Percentiles rank a stretch among this genome's conserved stretches.
Conservation (phyloP, 2,113 vertebrate species). For the Ammospiza caudacuta region DNA sequence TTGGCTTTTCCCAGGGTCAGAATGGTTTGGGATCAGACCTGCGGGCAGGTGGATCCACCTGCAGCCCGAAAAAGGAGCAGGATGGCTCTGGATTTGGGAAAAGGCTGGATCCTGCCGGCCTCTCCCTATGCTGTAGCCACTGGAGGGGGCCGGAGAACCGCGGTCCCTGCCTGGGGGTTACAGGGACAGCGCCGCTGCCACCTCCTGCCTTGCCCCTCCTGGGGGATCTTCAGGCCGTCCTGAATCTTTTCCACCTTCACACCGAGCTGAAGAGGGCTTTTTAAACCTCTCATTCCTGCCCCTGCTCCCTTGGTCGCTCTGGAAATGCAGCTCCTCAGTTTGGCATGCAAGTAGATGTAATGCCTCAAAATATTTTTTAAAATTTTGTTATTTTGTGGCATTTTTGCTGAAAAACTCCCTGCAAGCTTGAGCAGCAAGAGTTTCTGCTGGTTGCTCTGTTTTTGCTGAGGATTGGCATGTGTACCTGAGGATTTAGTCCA, state of each 20-base stretch:
- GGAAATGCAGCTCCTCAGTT: not conserved
- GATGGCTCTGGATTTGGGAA: not conserved
- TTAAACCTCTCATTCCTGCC: not conserved
- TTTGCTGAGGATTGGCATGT: not conserved
- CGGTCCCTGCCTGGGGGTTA: not conserved
- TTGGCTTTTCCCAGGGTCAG: not conserved
- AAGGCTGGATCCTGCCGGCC: not conserved
- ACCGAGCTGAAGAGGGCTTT: not conserved
- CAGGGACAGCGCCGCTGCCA: not conserved
- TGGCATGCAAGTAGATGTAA: not conserved
- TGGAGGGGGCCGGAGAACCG: slow-evolving; percentile 57
- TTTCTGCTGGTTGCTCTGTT: not conserved
- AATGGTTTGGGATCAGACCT: not conserved
- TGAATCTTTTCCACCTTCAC: not conserved
- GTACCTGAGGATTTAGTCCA: not conserved
- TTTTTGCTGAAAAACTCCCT: not conserved
- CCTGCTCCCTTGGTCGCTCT: not conserved
- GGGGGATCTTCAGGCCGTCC: not conserved
- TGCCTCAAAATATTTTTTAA: not conserved
- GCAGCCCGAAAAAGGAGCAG: not conserved
- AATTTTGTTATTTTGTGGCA: fast-evolving
- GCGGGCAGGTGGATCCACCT: not conserved
- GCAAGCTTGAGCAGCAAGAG: not conserved
- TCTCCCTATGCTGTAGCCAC: not conserved
- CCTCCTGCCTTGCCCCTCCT: not conserved